Evolutionary conservation across 2,797 vertebrate genomes (phyloP).

Genomic region (Craterocephalus amniculus): DNA sequence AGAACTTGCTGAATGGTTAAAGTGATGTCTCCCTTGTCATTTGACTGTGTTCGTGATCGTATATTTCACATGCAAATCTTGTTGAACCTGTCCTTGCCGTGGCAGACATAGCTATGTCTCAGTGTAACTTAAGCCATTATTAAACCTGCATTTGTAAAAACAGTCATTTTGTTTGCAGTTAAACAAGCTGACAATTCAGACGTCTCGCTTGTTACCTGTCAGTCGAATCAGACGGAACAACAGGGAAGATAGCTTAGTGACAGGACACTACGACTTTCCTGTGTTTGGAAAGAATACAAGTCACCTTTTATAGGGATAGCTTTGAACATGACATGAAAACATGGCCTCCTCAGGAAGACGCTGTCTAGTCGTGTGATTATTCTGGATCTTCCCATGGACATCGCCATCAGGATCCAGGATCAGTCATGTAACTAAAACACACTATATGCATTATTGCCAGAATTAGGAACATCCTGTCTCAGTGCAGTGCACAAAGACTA

Average conservation of each 20-base stretch:
- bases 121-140: not conserved
- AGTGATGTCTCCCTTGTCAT: conserved; percentile 8
- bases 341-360: not conserved
- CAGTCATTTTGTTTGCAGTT: conserved; percentile 28
- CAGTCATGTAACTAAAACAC: not conserved
- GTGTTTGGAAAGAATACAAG: not conserved
- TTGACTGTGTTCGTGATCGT: conserved; percentile 27
- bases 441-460: too few relatives aligned
- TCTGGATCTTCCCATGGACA: not conserved
- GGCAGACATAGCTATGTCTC: conserved; percentile 27
- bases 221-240: not conserved
- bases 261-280: not conserved
- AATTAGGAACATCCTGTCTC: not conserved
- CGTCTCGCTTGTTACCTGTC: not conserved
- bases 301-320: not conserved
- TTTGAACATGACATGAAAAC: not conserved
- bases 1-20: conserved; percentile 73
- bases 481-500: not conserved
- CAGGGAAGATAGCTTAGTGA: not conserved
- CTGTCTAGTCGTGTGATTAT: not conserved
- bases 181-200: not conserved
- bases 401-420: not conserved
- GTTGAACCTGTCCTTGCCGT: conserved; percentile 37
- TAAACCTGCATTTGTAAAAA: not conserved
- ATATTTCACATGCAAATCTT: conserved; percentile 37